Evolutionary conservation across 2,888 invertebrate species (phyloP).

Genomic region (Chorisops tibialis): DNA sequence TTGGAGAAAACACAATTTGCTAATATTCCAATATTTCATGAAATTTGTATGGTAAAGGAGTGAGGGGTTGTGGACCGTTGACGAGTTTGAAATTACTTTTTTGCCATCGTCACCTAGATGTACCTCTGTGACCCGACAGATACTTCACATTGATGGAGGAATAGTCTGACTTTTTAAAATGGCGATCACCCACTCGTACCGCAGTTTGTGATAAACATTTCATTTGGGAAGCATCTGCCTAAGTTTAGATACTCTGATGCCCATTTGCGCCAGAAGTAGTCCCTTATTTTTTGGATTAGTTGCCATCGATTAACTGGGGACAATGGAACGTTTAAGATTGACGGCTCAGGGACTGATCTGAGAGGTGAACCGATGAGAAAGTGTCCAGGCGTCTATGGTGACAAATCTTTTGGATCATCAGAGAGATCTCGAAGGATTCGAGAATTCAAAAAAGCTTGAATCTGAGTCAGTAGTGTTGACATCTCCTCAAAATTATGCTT

Average conservation of each 20-base stretch:
- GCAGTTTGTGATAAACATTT: no score
- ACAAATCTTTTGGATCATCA: conserved; percentile 30
- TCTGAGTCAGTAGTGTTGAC: conserved; percentile 35
- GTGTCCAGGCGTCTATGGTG: conserved; percentile 21
- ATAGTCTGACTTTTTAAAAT: no score
- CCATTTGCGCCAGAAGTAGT: not conserved
- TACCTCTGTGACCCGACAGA: no score
- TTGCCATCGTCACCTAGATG: no score
- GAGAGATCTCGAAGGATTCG: conserved; percentile 35
- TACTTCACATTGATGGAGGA: no score
- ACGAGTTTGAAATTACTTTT: no score
- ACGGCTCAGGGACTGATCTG: not conserved
- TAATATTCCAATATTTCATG: no score
- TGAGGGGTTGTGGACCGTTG: no score
- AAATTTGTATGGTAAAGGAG: no score
- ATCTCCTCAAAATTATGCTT: conserved; percentile 38
- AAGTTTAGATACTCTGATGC: not conserved
- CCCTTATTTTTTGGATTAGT: not conserved
- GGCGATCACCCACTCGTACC: no score
- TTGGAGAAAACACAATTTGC: no score
- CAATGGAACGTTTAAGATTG: not conserved
- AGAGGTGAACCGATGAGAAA: not conserved
- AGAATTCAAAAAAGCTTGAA: conserved; percentile 38
- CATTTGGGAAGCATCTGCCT: no score
- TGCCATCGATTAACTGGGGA: not conserved